Evolutionary conservation across 2,113 vertebrate species (phyloP), one percentile per base, ranked within the genome.

Genomic region (Thymallus thymallus): DNA sequence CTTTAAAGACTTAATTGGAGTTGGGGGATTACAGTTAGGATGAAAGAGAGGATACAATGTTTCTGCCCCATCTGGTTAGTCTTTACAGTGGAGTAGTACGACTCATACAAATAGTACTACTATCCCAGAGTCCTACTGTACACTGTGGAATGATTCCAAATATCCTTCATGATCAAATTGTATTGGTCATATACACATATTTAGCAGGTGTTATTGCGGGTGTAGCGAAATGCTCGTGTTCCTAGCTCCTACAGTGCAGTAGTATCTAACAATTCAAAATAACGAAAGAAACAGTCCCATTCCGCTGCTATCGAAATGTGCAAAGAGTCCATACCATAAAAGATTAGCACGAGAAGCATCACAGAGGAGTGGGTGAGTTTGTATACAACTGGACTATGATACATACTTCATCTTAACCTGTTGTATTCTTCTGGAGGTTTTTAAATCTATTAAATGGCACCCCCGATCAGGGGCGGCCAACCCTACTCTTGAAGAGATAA

Each of bases 11-110:
- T 4, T 58, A 73, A 76, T 77, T 73, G 68, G 32, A 71, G 73
- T 63, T 74, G 51, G 75, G n/a, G 23, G 65, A 66, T 78, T 82
- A 66, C 64, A 78, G 23, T 76, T 76, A 64, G 20, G 71, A 79
- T 77, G 16, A 62, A 41, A 41, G 35, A 41, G 18, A 22, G 23
- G 35, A 3, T 68, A 18, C 46, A 73, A 13, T 35, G 58, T 63
- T 24, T 62, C 18, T 30, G 16, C 5, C 41, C 45, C 74, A 71
- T 71, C 64, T 82, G 74, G 48, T 26, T 74, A 20, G 26, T 74
- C 6, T 13, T 16, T 65, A 24, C 63, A 67, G 64, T 51, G 14
- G 48, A 51, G 13, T 18, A 4, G 14, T 51, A 51, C 12, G 0
- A 41, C 9, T 41, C 9, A 41, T 41, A 10, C 10, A 41, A 10